Evolutionary conservation across 2,888 invertebrate genomes (phyloP).

Genomic region (Andrena flavipes): DNA sequence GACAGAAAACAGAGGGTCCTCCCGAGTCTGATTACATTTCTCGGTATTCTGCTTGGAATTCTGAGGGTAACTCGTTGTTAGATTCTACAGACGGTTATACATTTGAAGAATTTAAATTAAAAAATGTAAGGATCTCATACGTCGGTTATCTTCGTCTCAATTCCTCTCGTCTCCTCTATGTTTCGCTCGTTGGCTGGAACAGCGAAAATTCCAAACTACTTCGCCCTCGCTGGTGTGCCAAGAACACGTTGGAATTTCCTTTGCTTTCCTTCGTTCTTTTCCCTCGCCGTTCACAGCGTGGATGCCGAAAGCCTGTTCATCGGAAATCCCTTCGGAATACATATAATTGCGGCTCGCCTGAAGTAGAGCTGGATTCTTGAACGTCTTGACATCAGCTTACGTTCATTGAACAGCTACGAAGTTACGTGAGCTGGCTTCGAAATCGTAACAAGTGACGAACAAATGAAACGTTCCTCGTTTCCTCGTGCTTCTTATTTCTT

Average conservation of each 20-base stretch:
- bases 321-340: slow-evolving; percentile 14
- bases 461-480: slow-evolving; percentile 27
- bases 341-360: slow-evolving; percentile 45
- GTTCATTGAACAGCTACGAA: slow-evolving; percentile 31
- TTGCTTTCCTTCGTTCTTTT: background rate
- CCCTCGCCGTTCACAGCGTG: background rate
- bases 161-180: slow-evolving; percentile 22
- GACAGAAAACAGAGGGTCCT: background rate
- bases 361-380: slow-evolving; percentile 41
- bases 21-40: background rate
- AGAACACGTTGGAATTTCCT: slow-evolving; percentile 42
- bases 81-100: background rate
- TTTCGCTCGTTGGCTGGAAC: slow-evolving; percentile 1
- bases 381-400: slow-evolving; percentile 41
- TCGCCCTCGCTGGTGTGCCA: slow-evolving; percentile 9
- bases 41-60: background rate
- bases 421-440: slow-evolving; percentile 46
- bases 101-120: slow-evolving; percentile 48
- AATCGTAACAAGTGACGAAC: slow-evolving; percentile 18
- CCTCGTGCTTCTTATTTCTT: slow-evolving; percentile 3
- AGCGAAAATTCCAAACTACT: slow-evolving; percentile 44
- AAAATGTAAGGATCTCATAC: slow-evolving; percentile 30
- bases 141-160: slow-evolving; percentile 22
- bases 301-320: slow-evolving; percentile 1
- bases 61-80: background rate